These are phyloP conservation scores for Clarias magur DNA, from an alignment of 2,113 vertebrate genomes.

Conservation along the genomic window DNA sequence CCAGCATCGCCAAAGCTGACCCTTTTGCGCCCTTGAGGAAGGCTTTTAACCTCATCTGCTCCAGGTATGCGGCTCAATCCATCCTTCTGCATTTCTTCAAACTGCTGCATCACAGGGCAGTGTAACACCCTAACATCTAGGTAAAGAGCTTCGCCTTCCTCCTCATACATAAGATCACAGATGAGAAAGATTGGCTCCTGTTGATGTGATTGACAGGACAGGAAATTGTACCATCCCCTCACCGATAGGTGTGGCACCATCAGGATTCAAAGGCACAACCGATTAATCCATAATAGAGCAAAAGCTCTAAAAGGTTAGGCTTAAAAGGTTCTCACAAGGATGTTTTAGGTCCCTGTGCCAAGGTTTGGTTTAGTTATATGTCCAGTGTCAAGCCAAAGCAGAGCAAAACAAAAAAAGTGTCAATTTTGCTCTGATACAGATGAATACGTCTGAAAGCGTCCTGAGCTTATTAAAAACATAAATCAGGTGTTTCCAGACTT, in stretches of 20 bases:
- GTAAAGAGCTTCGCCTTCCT: not conserved
- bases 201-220: not conserved
- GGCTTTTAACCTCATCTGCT: too few species aligned
- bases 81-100: not conserved
- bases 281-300: not conserved
- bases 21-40: too few species aligned
- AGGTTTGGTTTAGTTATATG: not conserved
- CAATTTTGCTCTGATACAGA: not conserved
- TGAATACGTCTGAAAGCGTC: not conserved
- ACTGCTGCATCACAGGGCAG: not conserved
- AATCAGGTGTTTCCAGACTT: not conserved
- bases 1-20: too few species aligned
- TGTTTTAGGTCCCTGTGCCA: not conserved
- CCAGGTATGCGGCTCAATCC: not conserved
- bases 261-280: not conserved
- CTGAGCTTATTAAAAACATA: not conserved
- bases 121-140: not conserved
- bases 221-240: not conserved
- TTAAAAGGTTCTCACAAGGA: not conserved
- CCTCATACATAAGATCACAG: not conserved
- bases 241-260: not conserved
- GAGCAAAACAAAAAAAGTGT: not conserved
- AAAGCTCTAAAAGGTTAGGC: not conserved
- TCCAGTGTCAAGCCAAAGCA: not conserved
- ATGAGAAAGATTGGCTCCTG: not conserved